Percentiles rank a stretch among this genome's conserved stretches.
Evolutionary conservation across 2,113 vertebrate genomes (phyloP).

Genomic region (Phyllopteryx taeniolatus): DNA sequence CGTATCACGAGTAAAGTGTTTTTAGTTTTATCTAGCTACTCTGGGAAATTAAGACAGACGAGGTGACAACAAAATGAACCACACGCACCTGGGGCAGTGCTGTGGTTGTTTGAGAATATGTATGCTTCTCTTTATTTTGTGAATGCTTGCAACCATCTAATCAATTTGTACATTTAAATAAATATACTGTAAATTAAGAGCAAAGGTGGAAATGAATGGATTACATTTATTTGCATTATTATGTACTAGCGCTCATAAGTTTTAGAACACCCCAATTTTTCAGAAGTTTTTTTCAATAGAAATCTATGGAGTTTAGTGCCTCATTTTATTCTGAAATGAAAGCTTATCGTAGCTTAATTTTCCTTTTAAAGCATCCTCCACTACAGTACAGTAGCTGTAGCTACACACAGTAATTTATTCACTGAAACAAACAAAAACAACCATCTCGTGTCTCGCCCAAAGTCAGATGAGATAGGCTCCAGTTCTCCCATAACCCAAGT

Average conservation of each 20-base stretch:
- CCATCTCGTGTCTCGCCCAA: too few species aligned
- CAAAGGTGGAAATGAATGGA: not conserved
- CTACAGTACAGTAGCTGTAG: too few species aligned
- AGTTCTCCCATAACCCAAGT: not conserved
- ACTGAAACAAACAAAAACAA: too few species aligned
- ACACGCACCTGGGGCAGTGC: constrained; percentile 29
- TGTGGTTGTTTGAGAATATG: not conserved
- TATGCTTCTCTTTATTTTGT: not conserved
- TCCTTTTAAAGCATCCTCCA: too few species aligned
- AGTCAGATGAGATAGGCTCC: not conserved
- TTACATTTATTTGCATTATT: not conserved
- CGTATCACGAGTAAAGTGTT: constrained; percentile 22
- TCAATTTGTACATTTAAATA: constrained; percentile 1
- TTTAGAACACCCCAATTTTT: too few species aligned
- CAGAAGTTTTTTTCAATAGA: too few species aligned
- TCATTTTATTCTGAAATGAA: too few species aligned
- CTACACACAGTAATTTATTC: not conserved
- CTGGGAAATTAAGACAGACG: constrained; percentile 51
- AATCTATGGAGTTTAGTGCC: too few species aligned
- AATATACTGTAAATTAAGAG: not conserved
- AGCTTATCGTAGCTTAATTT: too few species aligned
- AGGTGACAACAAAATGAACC: constrained; percentile 53
- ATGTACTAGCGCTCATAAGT: too few species aligned
- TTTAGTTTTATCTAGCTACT: constrained; percentile 49
- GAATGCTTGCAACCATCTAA: not conserved